Percentiles rank a stretch among this genome's conserved stretches.
These are phyloP conservation scores for Orchestia grillus DNA, from an alignment of 1,140 invertebrate species.

Conservation along the genomic window DNA sequence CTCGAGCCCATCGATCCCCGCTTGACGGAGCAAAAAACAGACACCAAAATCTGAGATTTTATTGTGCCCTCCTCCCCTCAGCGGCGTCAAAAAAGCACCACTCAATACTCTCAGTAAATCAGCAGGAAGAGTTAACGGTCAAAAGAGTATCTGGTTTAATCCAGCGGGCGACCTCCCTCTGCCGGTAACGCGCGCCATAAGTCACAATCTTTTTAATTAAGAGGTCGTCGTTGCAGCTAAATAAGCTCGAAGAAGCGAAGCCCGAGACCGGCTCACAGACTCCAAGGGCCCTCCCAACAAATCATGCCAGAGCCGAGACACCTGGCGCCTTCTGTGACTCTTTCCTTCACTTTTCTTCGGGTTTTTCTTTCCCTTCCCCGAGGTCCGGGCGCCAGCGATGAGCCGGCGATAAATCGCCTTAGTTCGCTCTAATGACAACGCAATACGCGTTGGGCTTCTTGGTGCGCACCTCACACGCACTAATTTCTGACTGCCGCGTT, in stretches of 20 bases:
- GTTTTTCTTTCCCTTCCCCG: conserved; percentile 1
- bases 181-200: conserved; percentile 19
- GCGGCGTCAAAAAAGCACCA: conserved; percentile 2
- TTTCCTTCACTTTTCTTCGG: not conserved
- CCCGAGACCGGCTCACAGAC: not conserved
- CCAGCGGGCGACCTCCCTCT: conserved; percentile 8
- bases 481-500: not conserved
- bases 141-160: conserved; percentile 23
- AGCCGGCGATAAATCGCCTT: conserved; percentile 12
- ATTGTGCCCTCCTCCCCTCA: not conserved
- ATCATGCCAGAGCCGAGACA: conserved; percentile 29
- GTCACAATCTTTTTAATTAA: conserved; percentile 57
- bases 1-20: not conserved
- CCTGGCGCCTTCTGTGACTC: conserved; percentile 18
- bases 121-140: conserved; percentile 49
- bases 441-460: not conserved
- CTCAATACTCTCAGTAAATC: conserved; percentile 50
- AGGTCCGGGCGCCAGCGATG: not conserved
- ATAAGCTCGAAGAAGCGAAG: conserved; percentile 14
- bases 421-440: not conserved
- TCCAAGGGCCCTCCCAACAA: not conserved
- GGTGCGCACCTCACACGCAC: not conserved
- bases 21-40: not conserved
- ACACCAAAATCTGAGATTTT: conserved; percentile 43
- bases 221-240: conserved; percentile 38